Evolutionary conservation across 2,113 vertebrate species (phyloP).

Genomic region (Circaetus cinerascens): DNA sequence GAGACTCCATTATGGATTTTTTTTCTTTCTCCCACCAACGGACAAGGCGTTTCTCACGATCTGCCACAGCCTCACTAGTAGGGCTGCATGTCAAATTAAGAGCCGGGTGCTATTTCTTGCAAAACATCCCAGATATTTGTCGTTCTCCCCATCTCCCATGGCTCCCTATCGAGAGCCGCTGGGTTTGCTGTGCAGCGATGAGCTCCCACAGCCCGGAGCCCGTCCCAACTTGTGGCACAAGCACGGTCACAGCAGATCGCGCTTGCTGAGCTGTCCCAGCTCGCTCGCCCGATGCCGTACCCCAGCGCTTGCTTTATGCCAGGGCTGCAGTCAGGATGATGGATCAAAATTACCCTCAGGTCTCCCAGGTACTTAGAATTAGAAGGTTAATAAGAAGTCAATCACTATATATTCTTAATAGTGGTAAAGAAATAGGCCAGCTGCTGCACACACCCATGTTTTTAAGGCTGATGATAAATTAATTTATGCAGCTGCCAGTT

Average conservation of each 20-base stretch:
- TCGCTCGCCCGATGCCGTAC: not conserved
- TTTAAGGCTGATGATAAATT: not conserved
- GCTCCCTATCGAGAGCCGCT: fast-evolving
- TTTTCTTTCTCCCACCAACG: not conserved
- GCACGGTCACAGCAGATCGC: not conserved
- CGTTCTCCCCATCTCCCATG: not conserved
- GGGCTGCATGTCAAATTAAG: not conserved
- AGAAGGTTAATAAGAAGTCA: not conserved
- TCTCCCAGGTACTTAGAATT: not conserved
- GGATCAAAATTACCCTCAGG: not conserved
- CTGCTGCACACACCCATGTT: not conserved
- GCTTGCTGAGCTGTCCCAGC: not conserved
- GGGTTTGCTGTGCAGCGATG: not conserved
- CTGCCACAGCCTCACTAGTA: not conserved
- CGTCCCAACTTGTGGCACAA: no score
- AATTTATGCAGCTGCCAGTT: not conserved
- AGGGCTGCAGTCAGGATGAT: not conserved
- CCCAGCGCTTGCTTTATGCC: not conserved
- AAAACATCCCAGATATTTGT: not conserved
- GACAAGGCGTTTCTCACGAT: not conserved
- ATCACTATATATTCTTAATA: not conserved
- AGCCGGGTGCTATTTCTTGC: not conserved
- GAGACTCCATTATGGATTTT: not conserved
- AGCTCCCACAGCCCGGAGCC: not conserved
- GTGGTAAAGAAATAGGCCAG: not conserved